Evolutionary conservation across 1,140 invertebrate genomes (phyloP).

Genomic region (Parasteatoda tepidariorum): DNA sequence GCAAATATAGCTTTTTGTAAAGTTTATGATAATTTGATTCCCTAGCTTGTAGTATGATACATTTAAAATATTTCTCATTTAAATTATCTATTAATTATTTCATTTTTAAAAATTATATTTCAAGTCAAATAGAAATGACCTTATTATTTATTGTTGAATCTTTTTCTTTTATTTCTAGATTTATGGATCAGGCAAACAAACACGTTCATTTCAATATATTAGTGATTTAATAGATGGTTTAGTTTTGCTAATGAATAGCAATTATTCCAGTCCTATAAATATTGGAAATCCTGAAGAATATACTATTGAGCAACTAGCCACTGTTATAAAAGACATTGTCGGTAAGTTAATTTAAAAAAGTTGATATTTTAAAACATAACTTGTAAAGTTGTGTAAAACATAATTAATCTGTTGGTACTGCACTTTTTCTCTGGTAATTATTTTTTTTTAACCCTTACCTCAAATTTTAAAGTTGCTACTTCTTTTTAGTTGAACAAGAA

Average conservation of each 20-base stretch:
- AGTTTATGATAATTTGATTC: too few species aligned
- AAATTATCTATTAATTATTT: not conserved
- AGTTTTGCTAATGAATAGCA: slow-evolving; percentile 92
- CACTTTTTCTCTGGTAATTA: too few species aligned
- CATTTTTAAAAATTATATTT: not conserved
- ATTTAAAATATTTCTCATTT: not conserved
- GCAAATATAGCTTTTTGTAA: too few species aligned
- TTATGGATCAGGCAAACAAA: slow-evolving; percentile 96
- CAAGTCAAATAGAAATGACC: not conserved
- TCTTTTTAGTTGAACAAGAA: too few species aligned
- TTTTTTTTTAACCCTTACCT: too few species aligned
- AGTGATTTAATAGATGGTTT: slow-evolving; percentile 96
- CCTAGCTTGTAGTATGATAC: not conserved
- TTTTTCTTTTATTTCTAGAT: slow-evolving; percentile 73
- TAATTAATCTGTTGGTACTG: too few species aligned
- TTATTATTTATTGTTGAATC: not conserved
- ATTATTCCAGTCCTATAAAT: slow-evolving; percentile 94
- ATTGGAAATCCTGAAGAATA: slow-evolving; percentile 98
- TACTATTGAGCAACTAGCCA: slow-evolving; percentile 95
- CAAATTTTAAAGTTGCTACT: too few species aligned
- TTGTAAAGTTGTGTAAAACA: too few species aligned
- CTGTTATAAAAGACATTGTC: slow-evolving; percentile 83
- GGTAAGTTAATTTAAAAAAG: slow-evolving; percentile 65
- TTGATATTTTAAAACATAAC: too few species aligned
- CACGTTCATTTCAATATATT: slow-evolving; percentile 98